These are phyloP conservation scores for Heloderma charlesbogerti DNA, from an alignment of 2,113 vertebrate genomes.

Conservation along the genomic window DNA sequence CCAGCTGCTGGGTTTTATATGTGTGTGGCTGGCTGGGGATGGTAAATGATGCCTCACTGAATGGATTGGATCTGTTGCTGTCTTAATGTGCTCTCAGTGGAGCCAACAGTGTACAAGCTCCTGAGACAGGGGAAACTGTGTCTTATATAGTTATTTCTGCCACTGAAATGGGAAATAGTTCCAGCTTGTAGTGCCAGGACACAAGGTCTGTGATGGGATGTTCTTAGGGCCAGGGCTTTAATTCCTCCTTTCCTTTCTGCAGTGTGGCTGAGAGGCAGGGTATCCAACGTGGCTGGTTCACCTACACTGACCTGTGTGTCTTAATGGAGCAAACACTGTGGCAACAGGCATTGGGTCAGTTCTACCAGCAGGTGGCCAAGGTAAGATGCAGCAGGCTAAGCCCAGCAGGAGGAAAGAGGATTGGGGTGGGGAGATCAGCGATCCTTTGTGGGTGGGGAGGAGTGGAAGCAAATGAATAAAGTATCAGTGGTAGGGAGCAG, in stretches of 20 bases:
- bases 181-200: not conserved
- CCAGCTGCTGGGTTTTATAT: not conserved
- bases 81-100: not conserved
- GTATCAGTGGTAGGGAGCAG: too few species aligned
- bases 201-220: not conserved
- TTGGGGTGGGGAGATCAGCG: not conserved
- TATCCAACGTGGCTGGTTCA: constrained; percentile 93
- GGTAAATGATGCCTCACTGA: not conserved
- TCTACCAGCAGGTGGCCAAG: constrained; percentile 92
- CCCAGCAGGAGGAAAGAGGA: fast-evolving
- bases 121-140: not conserved
- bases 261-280: constrained; percentile 94
- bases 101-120: not conserved
- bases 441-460: not conserved
- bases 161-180: not conserved
- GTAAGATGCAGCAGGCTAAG: constrained; percentile 68
- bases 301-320: constrained; percentile 95
- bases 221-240: not conserved
- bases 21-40: too few species aligned
- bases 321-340: constrained; percentile 91
- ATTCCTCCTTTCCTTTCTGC: not conserved
- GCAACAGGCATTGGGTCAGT: constrained; percentile 85
- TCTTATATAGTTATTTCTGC: not conserved
- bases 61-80: not conserved
- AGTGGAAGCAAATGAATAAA: not conserved